Conservation (phyloP, 2,888 invertebrate species). For the Agapostemon virescens region DNA sequence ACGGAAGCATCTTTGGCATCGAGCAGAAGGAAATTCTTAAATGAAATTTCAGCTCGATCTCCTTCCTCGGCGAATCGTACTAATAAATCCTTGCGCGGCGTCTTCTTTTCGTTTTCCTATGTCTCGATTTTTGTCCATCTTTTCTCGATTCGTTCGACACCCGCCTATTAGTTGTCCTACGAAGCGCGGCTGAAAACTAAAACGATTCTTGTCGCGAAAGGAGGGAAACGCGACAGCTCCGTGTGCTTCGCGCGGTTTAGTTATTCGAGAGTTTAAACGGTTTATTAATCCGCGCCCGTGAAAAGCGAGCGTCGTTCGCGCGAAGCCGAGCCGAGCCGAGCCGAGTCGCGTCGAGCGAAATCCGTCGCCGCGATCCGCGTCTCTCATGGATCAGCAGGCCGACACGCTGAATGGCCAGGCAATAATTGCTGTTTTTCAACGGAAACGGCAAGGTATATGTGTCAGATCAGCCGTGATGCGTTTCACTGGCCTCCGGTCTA, state of each 20-base stretch:
- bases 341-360: slow-evolving; percentile 18
- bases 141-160: neutral
- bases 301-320: neutral
- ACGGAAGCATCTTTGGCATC: neutral
- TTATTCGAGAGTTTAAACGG: neutral
- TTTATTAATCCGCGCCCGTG: slow-evolving; percentile 4
- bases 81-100: neutral
- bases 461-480: slow-evolving; percentile 47
- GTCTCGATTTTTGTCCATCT: neutral
- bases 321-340: neutral
- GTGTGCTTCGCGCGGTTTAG: neutral
- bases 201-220: neutral
- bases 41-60: neutral
- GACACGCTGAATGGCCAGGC: slow-evolving; percentile 54
- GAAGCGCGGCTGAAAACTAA: neutral
- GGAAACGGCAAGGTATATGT: slow-evolving; percentile 47
- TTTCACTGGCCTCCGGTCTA: slow-evolving; percentile 61
- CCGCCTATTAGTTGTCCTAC: neutral
- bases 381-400: slow-evolving; percentile 27
- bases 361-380: slow-evolving; percentile 10
- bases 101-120: neutral
- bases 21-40: neutral
- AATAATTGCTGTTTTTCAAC: slow-evolving; percentile 62
- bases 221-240: neutral
- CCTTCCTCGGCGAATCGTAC: neutral